phyloP scores from a whole-genome alignment of 2,888 invertebrate genomes.

The Phlogophora meticulosa region DNA sequence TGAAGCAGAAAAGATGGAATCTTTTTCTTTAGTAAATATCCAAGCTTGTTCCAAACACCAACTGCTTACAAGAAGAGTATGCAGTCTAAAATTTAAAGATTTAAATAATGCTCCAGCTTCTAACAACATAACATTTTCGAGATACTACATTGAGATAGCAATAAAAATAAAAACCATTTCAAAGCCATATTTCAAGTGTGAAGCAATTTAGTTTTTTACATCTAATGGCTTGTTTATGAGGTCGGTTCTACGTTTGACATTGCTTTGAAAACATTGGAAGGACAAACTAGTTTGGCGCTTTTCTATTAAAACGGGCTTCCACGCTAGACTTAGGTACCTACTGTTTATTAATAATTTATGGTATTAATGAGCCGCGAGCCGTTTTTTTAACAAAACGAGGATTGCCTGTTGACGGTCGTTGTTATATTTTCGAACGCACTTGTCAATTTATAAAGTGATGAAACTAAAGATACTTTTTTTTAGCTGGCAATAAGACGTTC shows the following conservation, averaged over 20 bases:
- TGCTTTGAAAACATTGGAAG: constrained; percentile 34
- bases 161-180: constrained; percentile 43
- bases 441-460: too few relatives aligned
- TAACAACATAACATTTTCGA: constrained; percentile 10
- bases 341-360: too few relatives aligned
- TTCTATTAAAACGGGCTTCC: constrained; percentile 7
- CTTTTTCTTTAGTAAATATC: too few relatives aligned
- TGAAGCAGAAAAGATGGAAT: too few relatives aligned
- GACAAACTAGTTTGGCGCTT: constrained; percentile 45
- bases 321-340: background rate
- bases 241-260: constrained; percentile 33
- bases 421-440: too few relatives aligned
- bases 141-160: constrained; percentile 28
- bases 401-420: too few relatives aligned
- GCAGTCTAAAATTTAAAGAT: background rate
- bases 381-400: too few relatives aligned
- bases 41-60: too few relatives aligned
- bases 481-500: too few relatives aligned
- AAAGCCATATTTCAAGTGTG: constrained; percentile 47
- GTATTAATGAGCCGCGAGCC: too few relatives aligned
- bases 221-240: constrained; percentile 46
- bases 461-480: too few relatives aligned
- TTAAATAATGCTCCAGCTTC: background rate
- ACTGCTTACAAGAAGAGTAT: background rate
- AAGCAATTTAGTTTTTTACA: constrained; percentile 55